Base-by-base conservation (phyloP, 1,140 invertebrate genomes). In the Ectropis grisescens region DNA sequence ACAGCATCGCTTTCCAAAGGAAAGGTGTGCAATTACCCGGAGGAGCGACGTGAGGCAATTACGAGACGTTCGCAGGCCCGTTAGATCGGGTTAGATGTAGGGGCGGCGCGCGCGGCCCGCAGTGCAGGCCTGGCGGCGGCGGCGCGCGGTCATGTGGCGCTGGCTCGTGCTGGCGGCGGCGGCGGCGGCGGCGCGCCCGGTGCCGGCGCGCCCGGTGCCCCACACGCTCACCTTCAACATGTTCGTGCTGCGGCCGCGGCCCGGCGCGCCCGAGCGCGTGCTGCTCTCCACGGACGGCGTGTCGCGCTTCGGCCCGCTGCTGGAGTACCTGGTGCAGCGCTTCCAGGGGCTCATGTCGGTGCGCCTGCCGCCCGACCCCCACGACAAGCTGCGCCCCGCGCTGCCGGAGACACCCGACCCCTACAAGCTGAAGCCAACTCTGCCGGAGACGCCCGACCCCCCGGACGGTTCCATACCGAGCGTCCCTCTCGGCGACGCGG, bases 261-360 rank as follows among this genome's bases (percentile, higher is more conserved):
- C 57, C 7, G 64, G 56, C 8, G 32, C 50, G 0, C 44, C 59
- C 0, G 67, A 74, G 11, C 49, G 67, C 8, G 42, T 71, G 0
- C 36, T 79, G 1, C 28, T 68, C 3, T 40, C 67, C 1, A 70
- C 71, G 0, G 67, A 76, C 11, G 74, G 74, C 1, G 39, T 82
- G 0, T 84, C 83, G 2, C 85, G 86, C 50, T 87, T 89, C 62
- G 87, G 87, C 1, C 86, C 87, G 1, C 46, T 88, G 13, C 41
- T 89, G 24, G 88, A 89, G 49, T 85, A 84, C 35, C 59, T 89
- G 11, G 82, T 88, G 6, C 87, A 89, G 39, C 79, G 85, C 31
- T 82, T 89, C 8, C 88, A 89, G 61, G 75, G 83, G 0, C 61
- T 85, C 35, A 84, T 87, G 64, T 88, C 87, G 1, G 82, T 85